Evolutionary conservation across 2,113 vertebrate species (phyloP).

Genomic region (Chloroceryle aenea): DNA sequence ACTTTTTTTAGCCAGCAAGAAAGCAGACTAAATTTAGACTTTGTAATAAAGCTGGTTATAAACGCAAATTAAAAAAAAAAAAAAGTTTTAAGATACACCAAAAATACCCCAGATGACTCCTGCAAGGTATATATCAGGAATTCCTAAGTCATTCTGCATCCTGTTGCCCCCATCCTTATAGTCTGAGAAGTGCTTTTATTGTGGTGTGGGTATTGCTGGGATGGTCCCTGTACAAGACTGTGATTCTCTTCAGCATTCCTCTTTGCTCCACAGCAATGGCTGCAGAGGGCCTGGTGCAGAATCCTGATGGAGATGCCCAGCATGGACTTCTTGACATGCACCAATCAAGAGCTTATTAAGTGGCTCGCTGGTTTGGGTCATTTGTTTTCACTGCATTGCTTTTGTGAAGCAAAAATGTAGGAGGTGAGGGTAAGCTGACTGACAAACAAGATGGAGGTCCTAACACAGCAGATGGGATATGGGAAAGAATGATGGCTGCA

Average conservation of each 20-base stretch:
- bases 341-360: background rate
- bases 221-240: background rate
- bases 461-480: rapidly evolving
- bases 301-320: background rate
- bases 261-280: background rate
- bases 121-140: background rate
- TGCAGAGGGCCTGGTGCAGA: rapidly evolving
- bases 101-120: background rate
- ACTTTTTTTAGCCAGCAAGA: background rate
- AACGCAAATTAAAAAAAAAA: background rate
- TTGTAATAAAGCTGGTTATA: background rate
- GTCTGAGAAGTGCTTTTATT: background rate
- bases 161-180: background rate
- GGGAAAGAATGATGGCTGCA: background rate
- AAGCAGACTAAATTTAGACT: background rate
- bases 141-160: background rate
- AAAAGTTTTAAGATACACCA: background rate
- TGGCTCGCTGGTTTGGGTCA: background rate
- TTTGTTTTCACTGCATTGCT: background rate
- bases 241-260: background rate
- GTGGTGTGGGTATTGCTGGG: background rate
- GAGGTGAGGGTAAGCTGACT: background rate
- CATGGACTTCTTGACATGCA: background rate
- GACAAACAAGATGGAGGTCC: background rate
- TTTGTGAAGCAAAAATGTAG: background rate